phyloP scores from a whole-genome alignment of 2,113 vertebrate genomes.

The Elanus axillaris region DNA sequence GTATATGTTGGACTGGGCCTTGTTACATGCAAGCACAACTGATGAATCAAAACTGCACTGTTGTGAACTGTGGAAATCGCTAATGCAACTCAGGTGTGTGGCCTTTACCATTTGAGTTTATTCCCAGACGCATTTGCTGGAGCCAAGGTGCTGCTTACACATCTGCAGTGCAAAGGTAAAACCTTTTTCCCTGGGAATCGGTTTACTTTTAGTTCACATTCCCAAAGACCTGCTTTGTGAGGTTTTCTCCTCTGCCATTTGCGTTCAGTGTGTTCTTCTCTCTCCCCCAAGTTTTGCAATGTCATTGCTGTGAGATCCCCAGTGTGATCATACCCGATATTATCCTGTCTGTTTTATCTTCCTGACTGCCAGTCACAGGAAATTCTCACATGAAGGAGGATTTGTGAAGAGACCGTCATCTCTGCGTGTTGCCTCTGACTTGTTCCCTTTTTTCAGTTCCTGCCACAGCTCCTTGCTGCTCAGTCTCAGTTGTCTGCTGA shows the following conservation, averaged over 20 bases:
- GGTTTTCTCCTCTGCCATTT: not conserved
- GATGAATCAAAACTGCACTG: not conserved
- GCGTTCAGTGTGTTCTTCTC: not conserved
- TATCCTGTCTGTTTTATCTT: not conserved
- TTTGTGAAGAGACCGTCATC: slow-evolving; percentile 7
- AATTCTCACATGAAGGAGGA: slow-evolving; percentile 53
- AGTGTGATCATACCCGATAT: not conserved
- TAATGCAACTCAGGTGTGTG: not conserved
- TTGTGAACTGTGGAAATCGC: not conserved
- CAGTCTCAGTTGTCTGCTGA: slow-evolving; percentile 1
- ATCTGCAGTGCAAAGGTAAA: not conserved
- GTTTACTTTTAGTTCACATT: not conserved
- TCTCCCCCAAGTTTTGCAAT: not conserved
- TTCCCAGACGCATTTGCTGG: not conserved
- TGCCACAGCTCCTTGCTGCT: slow-evolving; percentile 27
- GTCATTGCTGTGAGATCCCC: not conserved
- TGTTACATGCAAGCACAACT: not conserved
- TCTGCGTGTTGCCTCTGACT: not conserved
- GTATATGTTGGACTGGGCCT: not conserved
- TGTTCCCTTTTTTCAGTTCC: slow-evolving; percentile 4
- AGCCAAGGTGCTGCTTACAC: not conserved
- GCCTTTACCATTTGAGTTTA: not conserved
- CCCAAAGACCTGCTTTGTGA: not conserved
- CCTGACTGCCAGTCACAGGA: not conserved
- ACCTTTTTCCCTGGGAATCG: not conserved